Evolutionary conservation across 2,113 vertebrate genomes (phyloP).

Genomic region (Anthoscopus minutus): DNA sequence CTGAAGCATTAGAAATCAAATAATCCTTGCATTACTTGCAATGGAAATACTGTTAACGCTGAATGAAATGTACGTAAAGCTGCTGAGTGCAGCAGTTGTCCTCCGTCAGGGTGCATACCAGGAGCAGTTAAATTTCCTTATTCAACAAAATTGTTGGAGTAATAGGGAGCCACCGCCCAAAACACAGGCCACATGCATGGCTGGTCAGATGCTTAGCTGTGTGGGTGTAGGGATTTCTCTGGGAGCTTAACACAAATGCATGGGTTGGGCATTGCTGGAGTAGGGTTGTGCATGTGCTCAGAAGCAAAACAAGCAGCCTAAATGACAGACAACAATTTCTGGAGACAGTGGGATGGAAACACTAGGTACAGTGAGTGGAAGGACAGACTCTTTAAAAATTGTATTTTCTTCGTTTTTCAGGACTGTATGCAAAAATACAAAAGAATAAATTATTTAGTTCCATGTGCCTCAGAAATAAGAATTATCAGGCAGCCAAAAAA

Average conservation of each 20-base stretch:
- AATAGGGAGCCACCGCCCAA: background rate
- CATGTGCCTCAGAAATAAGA: background rate
- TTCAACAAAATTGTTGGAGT: background rate
- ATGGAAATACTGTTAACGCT: background rate
- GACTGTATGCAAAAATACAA: background rate
- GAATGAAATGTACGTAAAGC: background rate
- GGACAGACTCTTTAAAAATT: background rate
- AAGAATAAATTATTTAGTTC: background rate
- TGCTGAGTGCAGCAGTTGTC: background rate
- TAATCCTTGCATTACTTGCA: background rate
- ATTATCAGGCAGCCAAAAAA: background rate
- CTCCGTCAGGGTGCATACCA: background rate
- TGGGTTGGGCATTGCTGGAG: background rate
- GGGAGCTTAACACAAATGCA: background rate
- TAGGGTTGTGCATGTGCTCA: background rate
- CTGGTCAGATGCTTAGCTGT: background rate
- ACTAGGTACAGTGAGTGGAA: background rate
- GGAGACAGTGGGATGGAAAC: background rate
- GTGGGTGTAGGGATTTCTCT: background rate
- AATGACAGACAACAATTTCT: accelerated
- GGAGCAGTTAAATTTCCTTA: background rate
- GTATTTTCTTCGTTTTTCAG: background rate
- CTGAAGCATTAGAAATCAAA: background rate
- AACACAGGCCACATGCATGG: background rate
- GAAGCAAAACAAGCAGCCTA: background rate